Conservation (phyloP, 2,888 invertebrate species). For the Heliconius charithonia region DNA sequence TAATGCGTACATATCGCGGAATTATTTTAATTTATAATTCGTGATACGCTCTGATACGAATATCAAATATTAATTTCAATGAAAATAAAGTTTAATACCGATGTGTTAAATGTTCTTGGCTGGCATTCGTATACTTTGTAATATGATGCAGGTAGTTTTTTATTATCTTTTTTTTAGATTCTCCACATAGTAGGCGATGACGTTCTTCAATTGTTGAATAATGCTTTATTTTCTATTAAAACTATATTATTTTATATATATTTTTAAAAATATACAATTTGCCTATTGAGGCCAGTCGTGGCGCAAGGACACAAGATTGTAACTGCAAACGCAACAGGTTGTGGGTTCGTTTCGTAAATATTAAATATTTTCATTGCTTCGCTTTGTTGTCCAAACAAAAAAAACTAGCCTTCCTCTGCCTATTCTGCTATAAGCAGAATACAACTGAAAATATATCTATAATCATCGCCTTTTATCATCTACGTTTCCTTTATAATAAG, state of each 20-base stretch:
- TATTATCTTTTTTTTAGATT: neutral
- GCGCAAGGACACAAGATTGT: too few species aligned
- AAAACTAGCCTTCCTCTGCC: too few species aligned
- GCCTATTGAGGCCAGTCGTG: too few species aligned
- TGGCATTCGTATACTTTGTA: neutral
- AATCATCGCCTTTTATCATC: neutral
- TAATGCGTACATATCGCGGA: constrained; percentile 44
- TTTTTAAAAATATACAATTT: neutral
- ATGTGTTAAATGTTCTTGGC: constrained; percentile 61
- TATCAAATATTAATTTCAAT: constrained; percentile 77
- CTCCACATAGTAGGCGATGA: neutral
- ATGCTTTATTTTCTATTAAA: neutral
- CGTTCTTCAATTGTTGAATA: neutral
- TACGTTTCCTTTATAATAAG: neutral
- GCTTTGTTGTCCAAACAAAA: too few species aligned
- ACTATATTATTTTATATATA: neutral
- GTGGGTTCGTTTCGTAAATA: too few species aligned
- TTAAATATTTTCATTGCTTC: too few species aligned
- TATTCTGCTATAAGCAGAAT: too few species aligned
- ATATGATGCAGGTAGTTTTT: neutral
- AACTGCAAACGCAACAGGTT: too few species aligned
- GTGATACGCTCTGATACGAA: constrained; percentile 59
- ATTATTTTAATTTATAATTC: constrained; percentile 40
- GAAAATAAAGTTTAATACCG: constrained; percentile 60
- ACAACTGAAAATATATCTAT: neutral